These are phyloP conservation scores for Macrosoma leucophasiata DNA, from an alignment of 2,888 invertebrate genomes.

Conservation along the genomic window DNA sequence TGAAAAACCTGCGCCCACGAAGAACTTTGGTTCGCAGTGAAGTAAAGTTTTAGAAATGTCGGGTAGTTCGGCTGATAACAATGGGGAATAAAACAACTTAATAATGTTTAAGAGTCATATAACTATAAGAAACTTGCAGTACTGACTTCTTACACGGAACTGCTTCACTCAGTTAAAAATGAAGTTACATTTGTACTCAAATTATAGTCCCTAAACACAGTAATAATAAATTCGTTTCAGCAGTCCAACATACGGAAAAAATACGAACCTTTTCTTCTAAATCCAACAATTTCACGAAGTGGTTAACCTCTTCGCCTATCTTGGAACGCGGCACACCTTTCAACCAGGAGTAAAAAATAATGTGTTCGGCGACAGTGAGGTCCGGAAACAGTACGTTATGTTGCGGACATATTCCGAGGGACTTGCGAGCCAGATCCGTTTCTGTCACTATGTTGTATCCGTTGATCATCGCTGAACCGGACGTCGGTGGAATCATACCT, in stretches of 20 bases:
- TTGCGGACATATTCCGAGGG: constrained; percentile 89
- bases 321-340: constrained; percentile 76
- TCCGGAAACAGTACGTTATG: constrained; percentile 91
- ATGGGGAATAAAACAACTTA: not conserved
- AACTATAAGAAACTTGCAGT: too few species aligned
- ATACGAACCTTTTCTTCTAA: constrained; percentile 77
- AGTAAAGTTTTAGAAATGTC: too few species aligned
- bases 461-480: constrained; percentile 83
- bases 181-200: too few species aligned
- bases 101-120: not conserved
- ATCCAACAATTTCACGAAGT: constrained; percentile 80
- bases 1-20: too few species aligned
- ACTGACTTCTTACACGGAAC: too few species aligned
- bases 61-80: too few species aligned
- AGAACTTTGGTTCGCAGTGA: too few species aligned
- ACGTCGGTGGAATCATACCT: constrained; percentile 82
- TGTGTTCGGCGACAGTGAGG: constrained; percentile 88
- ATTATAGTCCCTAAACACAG: too few species aligned
- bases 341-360: constrained; percentile 86
- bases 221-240: too few species aligned
- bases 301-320: constrained; percentile 77
- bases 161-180: too few species aligned
- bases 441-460: constrained; percentile 83
- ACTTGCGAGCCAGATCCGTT: constrained; percentile 80
- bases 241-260: too few species aligned